phyloP scores from a whole-genome alignment of 64 coral and sea anemone genomes.

The Montipora capricornis region DNA sequence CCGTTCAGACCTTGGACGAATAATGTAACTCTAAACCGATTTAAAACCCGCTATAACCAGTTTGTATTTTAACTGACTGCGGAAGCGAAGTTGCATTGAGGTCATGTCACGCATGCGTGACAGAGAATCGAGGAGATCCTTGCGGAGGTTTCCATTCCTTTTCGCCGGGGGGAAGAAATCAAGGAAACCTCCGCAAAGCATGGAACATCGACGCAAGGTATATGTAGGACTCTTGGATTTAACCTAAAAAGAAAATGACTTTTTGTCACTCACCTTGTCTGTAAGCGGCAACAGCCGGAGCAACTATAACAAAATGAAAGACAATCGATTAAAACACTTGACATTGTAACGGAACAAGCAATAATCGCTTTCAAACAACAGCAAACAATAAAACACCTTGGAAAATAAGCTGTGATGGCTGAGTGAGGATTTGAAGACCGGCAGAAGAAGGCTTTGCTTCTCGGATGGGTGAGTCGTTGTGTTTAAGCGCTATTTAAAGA shows the following conservation, averaged over 20 bases:
- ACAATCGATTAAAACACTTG: neutral
- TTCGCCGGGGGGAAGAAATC: no score
- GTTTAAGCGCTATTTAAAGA: neutral
- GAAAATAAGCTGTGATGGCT: slow-evolving; percentile 5
- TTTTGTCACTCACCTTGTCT: neutral
- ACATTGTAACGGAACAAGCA: neutral
- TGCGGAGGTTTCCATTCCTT: no score
- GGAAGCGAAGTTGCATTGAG: no score
- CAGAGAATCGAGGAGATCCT: no score
- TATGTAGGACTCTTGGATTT: neutral
- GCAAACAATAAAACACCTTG: slow-evolving; percentile 1
- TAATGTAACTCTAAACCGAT: no score
- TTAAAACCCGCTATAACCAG: no score
- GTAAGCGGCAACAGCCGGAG: neutral
- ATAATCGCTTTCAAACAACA: neutral
- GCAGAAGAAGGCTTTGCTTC: neutral
- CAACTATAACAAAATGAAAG: neutral
- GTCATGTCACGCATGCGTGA: no score
- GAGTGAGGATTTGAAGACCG: slow-evolving; percentile 11
- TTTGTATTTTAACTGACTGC: no score
- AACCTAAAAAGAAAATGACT: neutral
- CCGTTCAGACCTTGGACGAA: no score
- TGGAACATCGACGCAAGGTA: neutral
- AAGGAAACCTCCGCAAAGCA: no score
- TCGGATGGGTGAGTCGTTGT: neutral